Conservation (phyloP, 2,888 invertebrate species). For the Leptopilina syphax region DNA sequence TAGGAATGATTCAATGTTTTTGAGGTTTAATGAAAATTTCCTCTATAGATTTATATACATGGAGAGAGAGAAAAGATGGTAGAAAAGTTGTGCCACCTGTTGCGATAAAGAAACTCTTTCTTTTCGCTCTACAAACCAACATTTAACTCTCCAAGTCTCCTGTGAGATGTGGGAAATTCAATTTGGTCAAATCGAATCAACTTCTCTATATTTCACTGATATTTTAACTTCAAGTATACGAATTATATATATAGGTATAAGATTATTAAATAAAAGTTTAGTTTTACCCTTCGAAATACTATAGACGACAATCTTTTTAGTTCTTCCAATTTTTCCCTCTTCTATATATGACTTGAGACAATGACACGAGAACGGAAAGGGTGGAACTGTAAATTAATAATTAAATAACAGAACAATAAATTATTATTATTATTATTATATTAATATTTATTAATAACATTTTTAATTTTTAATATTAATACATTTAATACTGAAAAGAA, state of each 20-base stretch:
- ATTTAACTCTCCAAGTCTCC: constrained; percentile 52
- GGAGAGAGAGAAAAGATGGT: constrained; percentile 17
- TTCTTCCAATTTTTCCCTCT: no score
- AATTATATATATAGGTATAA: no score
- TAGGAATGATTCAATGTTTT: background rate
- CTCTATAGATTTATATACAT: no score
- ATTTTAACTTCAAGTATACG: constrained; percentile 4
- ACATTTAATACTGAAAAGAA: no score
- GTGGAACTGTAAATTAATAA: no score
- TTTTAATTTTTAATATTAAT: no score
- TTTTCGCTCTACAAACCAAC: constrained; percentile 52
- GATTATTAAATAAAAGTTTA: background rate
- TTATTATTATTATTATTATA: no score
- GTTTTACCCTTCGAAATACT: background rate
- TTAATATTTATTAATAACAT: no score
- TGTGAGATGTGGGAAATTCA: constrained; percentile 50
- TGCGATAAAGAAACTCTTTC: constrained; percentile 64
- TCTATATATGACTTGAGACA: no score
- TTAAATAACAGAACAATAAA: no score
- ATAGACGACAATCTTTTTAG: no score
- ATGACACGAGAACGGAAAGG: no score
- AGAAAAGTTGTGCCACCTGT: constrained; percentile 59
- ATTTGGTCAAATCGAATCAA: constrained; percentile 51
- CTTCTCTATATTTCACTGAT: constrained; percentile 1
- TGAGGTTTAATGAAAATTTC: constrained; percentile 11